phyloP scores from a whole-genome alignment of 1,140 invertebrate species.

The Trissolcus basalis region DNA sequence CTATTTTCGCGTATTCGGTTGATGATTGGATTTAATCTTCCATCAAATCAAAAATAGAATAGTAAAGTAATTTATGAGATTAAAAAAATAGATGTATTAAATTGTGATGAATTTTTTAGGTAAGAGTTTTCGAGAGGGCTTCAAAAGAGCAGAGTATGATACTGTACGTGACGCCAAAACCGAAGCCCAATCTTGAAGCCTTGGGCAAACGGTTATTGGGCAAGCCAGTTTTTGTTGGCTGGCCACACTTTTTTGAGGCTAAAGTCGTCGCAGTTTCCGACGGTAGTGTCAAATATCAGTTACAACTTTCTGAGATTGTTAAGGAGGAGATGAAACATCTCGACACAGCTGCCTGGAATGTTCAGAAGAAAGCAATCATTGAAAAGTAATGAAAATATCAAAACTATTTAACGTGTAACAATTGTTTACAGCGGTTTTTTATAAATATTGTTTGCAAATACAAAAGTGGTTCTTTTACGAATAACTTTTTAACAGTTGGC shows the following conservation, averaged over 20 bases:
- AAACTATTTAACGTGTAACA: background rate
- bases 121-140: constrained; percentile 91
- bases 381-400: no score
- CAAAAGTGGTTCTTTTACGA: no score
- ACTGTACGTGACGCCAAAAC: constrained; percentile 78
- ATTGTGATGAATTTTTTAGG: constrained; percentile 45
- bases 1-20: no score
- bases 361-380: constrained; percentile 45
- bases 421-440: no score
- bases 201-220: constrained; percentile 82
- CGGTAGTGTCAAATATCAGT: constrained; percentile 29
- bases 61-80: no score
- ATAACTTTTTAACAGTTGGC: no score
- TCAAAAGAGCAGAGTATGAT: constrained; percentile 90
- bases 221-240: constrained; percentile 86
- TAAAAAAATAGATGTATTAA: constrained; percentile 14
- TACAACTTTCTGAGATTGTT: background rate
- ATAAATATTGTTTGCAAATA: no score
- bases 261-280: constrained; percentile 64
- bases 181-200: constrained; percentile 64
- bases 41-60: no score
- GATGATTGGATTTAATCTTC: no score
- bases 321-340: constrained; percentile 38
- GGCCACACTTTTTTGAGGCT: constrained; percentile 91
- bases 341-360: constrained; percentile 23